phyloP scores from a whole-genome alignment of 2,797 vertebrate species.

The Corythornis leucogaster region DNA sequence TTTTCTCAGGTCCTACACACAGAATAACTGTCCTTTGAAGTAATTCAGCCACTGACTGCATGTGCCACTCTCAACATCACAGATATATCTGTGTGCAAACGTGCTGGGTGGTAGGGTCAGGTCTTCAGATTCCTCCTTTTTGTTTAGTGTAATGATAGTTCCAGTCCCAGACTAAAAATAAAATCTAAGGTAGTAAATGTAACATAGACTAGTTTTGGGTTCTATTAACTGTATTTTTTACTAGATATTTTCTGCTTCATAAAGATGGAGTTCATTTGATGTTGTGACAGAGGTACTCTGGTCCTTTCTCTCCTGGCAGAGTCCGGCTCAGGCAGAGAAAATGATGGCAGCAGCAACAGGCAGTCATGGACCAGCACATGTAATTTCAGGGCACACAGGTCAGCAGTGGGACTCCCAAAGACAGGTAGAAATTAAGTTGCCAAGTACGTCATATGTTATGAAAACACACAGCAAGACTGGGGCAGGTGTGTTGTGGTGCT shows the following conservation, averaged over 20 bases:
- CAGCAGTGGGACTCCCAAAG: neutral
- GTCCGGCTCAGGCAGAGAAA: neutral
- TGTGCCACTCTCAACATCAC: neutral
- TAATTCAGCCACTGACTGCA: neutral
- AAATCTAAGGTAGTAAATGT: neutral
- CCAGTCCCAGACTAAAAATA: neutral
- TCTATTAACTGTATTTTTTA: neutral
- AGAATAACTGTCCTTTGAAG: neutral
- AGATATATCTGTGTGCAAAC: neutral
- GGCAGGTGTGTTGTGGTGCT: neutral
- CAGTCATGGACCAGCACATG: neutral
- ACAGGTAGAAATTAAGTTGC: neutral
- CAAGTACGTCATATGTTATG: neutral
- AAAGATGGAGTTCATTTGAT: neutral
- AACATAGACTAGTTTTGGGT: neutral
- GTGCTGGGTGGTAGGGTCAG: neutral
- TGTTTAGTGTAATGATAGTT: neutral
- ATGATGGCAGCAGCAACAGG: neutral
- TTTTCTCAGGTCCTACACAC: neutral
- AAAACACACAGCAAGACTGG: neutral
- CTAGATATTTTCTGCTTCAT: neutral
- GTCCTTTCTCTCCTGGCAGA: neutral
- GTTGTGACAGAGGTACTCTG: neutral
- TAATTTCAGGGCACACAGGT: neutral
- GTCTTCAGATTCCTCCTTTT: neutral